Evolutionary conservation across 2,113 vertebrate genomes (phyloP), one percentile per base, ranked within the genome.

Genomic region (Oenanthe oenanthe): DNA sequence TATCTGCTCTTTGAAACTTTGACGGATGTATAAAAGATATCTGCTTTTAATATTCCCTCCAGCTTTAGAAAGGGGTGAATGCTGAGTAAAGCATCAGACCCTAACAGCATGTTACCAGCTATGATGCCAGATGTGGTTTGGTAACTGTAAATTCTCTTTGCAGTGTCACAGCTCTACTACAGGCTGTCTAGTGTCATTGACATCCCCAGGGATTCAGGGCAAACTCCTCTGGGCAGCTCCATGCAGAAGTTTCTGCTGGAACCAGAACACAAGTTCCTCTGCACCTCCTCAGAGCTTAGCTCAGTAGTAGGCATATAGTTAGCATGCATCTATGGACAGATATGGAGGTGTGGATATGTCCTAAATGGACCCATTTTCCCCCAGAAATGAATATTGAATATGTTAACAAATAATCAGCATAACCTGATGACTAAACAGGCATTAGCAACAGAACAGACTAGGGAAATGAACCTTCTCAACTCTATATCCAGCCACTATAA

Each of bases 71-170:
- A 9, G 18, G 6, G 21, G 7, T 67, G 38, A 72, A 58, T 4
- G 6, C 19, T 17, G 28, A 53, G 8, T 60, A 63, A 88, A 90
- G 13, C 10, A 40, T n/a, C 34, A 73, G 18, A 18, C 16, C 47
- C 42, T 34, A 32, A 20, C 7, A 65, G 24, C 20, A 65, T 73
- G n/a, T 36, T 47, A 25, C 40, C 56, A 54, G 21, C 26, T 80
- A 48, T 0, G 1, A 31, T 50, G 21, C 29, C 60, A 63, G 51
- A 21, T 6, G 4, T 0, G 1, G 13, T 48, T 81, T 29, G 24
- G 19, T 18, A 11, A n/a, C 47, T 40, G 6, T 73, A 43, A 65
- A 56, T 20, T 14, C 20, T 68, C 63, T 81, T 80, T 85, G 32
- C 56, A 74, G 17, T 32, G 74, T 17, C 81, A 48, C 28, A 71